A percentile compares a stretch with the other conserved stretches of the same genome.
These are phyloP conservation scores for Zenarchopterus dispar DNA, from an alignment of 2,797 vertebrate species.

Conservation along the genomic window DNA sequence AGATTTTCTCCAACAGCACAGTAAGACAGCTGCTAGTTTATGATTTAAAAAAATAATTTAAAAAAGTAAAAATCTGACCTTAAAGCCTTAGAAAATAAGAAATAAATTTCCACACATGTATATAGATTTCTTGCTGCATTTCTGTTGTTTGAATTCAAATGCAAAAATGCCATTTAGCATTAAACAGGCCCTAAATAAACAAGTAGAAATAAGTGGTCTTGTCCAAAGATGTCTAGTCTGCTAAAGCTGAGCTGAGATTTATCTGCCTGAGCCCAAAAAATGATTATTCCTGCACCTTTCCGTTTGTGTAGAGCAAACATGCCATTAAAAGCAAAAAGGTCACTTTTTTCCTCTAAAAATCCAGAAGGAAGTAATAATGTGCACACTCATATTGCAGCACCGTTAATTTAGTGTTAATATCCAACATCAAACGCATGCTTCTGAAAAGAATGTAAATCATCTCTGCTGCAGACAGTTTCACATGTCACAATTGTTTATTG, in stretches of 20 bases:
- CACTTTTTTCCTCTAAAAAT: neutral
- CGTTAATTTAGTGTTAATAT: constrained; percentile 36
- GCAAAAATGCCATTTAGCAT: neutral
- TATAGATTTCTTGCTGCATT: neutral
- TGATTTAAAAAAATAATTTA: no score
- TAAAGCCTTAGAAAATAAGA: neutral
- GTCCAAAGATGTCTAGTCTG: no score
- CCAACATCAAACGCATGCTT: constrained; percentile 50
- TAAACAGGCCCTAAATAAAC: no score
- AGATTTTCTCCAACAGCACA: no score
- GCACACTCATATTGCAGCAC: neutral
- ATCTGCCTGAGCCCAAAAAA: neutral
- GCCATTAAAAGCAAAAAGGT: neutral
- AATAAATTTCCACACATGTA: constrained; percentile 18
- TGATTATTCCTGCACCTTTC: neutral
- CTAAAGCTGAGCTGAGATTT: no score
- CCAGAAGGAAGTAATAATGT: neutral
- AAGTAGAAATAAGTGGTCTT: no score
- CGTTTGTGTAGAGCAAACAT: neutral
- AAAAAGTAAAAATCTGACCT: neutral
- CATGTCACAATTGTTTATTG: constrained; percentile 4
- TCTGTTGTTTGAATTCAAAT: neutral
- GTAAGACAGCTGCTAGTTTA: no score
- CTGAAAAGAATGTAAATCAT: constrained; percentile 20
- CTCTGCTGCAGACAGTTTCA: constrained; percentile 5